Evolutionary conservation across 2,888 invertebrate genomes (phyloP).

Genomic region (Orchesellides sinensis): DNA sequence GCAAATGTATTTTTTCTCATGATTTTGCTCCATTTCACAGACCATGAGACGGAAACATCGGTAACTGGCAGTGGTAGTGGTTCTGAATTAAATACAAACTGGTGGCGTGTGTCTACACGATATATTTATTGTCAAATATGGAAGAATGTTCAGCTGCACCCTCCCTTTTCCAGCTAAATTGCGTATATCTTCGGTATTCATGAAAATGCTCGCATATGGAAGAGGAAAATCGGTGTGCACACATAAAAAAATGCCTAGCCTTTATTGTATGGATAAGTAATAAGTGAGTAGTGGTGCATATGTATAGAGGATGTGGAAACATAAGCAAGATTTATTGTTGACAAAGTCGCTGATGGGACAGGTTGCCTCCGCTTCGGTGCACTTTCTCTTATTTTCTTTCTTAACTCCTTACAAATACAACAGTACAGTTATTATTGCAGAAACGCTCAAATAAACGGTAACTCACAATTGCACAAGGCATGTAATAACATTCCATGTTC

Average conservation of each 20-base stretch:
- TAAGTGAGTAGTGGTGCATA: conserved; percentile 5
- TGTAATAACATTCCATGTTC: not conserved
- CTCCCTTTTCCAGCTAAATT: not conserved
- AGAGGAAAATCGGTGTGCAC: not conserved
- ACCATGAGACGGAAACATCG: not conserved
- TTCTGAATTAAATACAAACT: conserved; percentile 7
- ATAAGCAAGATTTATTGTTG: conserved; percentile 63
- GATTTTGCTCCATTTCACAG: not conserved
- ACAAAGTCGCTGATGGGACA: conserved; percentile 59
- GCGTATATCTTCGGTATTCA: not conserved
- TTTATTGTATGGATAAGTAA: conserved; percentile 17
- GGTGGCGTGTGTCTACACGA: conserved; percentile 15
- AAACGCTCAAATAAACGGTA: not conserved
- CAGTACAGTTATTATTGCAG: not conserved
- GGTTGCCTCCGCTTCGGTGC: conserved; percentile 43
- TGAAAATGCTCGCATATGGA: conserved; percentile 2
- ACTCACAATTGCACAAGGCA: not conserved
- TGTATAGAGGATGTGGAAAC: not conserved
- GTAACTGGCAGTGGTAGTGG: not conserved
- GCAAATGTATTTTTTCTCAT: not conserved
- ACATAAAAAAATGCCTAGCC: not conserved
- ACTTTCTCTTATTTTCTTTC: conserved; percentile 21
- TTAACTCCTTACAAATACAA: not conserved
- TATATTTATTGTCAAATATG: conserved; percentile 15
- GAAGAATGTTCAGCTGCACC: conserved; percentile 4